Percentiles rank a stretch among this genome's conserved stretches.
These are phyloP conservation scores for Pogonomyrmex californicus DNA, from an alignment of 1,140 invertebrate species.

Conservation along the genomic window DNA sequence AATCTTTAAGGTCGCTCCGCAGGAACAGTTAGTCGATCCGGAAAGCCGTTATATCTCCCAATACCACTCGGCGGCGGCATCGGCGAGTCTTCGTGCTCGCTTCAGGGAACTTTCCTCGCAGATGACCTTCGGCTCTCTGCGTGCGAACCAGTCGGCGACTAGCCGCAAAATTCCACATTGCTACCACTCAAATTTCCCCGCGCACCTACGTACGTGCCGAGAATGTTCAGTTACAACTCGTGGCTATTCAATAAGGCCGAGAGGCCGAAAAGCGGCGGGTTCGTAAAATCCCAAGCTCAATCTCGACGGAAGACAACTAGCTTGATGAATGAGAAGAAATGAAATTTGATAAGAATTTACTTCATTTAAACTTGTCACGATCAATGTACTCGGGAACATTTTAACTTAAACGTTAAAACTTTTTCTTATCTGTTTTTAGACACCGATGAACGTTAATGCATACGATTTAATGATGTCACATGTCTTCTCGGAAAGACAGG, in stretches of 20 bases:
- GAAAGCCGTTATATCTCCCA: slow-evolving; percentile 66
- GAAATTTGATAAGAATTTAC: background rate
- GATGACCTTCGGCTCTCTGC: slow-evolving; percentile 54
- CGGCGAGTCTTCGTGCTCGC: slow-evolving; percentile 55
- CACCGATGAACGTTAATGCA: slow-evolving; percentile 5
- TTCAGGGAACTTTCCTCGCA: slow-evolving; percentile 54
- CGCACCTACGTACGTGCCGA: slow-evolving; percentile 1
- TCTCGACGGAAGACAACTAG: background rate
- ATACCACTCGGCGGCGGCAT: slow-evolving; percentile 27
- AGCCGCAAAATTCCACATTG: slow-evolving; percentile 54
- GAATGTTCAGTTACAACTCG: slow-evolving; percentile 41
- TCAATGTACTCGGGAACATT: background rate
- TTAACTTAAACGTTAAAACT: background rate
- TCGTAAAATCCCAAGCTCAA: background rate
- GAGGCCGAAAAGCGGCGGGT: background rate
- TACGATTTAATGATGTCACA: slow-evolving; percentile 10
- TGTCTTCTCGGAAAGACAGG: background rate
- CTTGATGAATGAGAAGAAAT: background rate
- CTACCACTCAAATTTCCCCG: slow-evolving; percentile 55
- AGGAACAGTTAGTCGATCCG: slow-evolving; percentile 73
- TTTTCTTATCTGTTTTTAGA: background rate
- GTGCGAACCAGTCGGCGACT: slow-evolving; percentile 58
- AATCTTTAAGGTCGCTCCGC: slow-evolving; percentile 68
- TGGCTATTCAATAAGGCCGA: slow-evolving; percentile 1
- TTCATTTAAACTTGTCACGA: background rate